Evolutionary conservation across 2,888 invertebrate genomes (phyloP), one percentile per base, ranked within the genome.

Genomic region (Sialis fuliginosa): DNA sequence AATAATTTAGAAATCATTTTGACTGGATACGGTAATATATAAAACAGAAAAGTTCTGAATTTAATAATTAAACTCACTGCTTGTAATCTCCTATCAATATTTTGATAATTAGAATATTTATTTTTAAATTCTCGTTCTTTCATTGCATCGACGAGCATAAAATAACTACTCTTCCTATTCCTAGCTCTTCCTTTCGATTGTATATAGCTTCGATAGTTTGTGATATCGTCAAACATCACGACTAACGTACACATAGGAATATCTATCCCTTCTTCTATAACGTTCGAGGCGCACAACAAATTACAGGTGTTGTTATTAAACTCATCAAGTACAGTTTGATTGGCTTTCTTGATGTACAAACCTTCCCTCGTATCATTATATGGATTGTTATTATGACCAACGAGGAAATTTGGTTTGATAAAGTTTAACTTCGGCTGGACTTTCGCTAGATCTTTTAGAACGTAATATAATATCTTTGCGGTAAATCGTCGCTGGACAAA

Each of bases 161-260:
- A 65, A 54, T 70, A 87, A 7, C 63, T 62, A n/a, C 86, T 79
- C 0, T 69, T 61, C 4, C 60, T 57, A 54, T 72, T 70, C n/a
- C 86, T 70, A 0, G 93, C 93, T 47, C 95, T 74, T 55, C 89
- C 91, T 74, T 91, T 90, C 50, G 89, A 85, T 63, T 92, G 91
- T 37, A 93, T 75, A 58, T 92, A 95, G 0, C 86, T 81, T 44
- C 87, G 70, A 54, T 85, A 86, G 55, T 84, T 80, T 45, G 68
- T 59, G 0, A 85, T 74, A 1, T 65, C 59, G 58, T 89, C 87
- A 58, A 80, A 86, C 44, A 82, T 74, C 12, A 92, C 57, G 0
- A 93, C 82, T 39, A 88, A 64, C 51, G 83, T 79, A 59, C 95
- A 96, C 32, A 75, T 72, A 3, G 81, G 82, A 32, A 93, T 74